phyloP scores from a whole-genome alignment of 2,113 vertebrate species.

The Leucosticte australis region DNA sequence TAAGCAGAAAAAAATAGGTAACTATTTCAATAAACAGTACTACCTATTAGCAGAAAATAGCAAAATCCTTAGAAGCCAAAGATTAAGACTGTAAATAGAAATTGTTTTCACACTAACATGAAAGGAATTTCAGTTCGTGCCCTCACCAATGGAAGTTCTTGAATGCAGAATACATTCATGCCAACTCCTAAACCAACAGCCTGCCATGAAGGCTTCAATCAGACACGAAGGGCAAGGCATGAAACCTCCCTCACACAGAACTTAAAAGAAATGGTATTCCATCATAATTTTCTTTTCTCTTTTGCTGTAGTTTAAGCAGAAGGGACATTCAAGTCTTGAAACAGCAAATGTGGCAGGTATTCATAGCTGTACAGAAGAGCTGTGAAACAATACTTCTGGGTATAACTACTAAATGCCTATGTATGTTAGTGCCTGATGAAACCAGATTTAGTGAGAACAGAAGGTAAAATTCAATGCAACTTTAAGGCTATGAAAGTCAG shows the following conservation, averaged over 20 bases:
- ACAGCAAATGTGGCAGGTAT: neutral
- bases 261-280: neutral
- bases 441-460: neutral
- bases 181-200: neutral
- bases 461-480: neutral
- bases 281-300: neutral
- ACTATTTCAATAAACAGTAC: neutral
- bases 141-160: neutral
- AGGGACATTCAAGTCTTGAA: neutral
- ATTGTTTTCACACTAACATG: neutral
- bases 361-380: neutral
- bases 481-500: neutral
- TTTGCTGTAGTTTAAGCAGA: neutral
- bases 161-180: neutral
- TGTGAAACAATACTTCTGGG: neutral
- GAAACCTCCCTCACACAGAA: neutral
- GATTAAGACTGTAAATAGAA: neutral
- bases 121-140: neutral
- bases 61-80: neutral
- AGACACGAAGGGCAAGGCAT: neutral
- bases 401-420: neutral
- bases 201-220: neutral
- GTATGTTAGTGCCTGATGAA: neutral
- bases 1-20: neutral
- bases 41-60: neutral